Percentiles rank a stretch among this genome's conserved stretches.
Evolutionary conservation across 2,888 invertebrate genomes (phyloP).

Genomic region (Ditula angustiorana): DNA sequence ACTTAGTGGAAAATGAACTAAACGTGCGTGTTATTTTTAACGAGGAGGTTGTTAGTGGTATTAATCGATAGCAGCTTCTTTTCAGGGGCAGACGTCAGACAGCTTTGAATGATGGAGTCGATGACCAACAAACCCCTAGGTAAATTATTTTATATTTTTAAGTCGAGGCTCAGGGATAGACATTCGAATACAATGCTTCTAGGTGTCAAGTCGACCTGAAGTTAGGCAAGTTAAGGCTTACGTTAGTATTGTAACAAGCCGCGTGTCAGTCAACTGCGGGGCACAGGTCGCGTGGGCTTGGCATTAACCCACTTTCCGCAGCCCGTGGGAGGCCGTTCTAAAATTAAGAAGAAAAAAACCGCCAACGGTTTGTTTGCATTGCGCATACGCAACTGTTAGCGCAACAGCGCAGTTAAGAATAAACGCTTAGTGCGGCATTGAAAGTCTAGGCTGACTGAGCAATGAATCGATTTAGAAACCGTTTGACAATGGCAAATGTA

Average conservation of each 20-base stretch:
- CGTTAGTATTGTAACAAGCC: conserved; percentile 51
- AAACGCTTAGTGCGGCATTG: conserved; percentile 58
- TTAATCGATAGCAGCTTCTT: neutral
- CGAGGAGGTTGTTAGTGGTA: neutral
- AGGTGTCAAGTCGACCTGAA: conserved; percentile 3
- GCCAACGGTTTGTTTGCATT: conserved; percentile 62
- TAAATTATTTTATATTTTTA: neutral
- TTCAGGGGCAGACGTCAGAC: neutral
- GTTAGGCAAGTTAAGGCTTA: conserved; percentile 11
- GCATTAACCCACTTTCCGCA: conserved; percentile 79
- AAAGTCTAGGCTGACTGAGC: conserved; percentile 50
- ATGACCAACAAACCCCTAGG: neutral
- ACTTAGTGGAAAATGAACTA: neutral
- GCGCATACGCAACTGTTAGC: conserved; percentile 67
- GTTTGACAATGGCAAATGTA: conserved; percentile 39
- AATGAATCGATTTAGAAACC: conserved; percentile 46
- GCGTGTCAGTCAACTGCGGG: conserved; percentile 66
- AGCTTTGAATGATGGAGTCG: neutral
- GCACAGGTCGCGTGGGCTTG: conserved; percentile 76
- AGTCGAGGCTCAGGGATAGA: neutral
- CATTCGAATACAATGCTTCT: neutral
- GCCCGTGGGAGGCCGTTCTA: conserved; percentile 80
- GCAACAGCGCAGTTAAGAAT: conserved; percentile 67
- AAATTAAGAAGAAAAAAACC: conserved; percentile 70
- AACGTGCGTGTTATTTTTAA: neutral